Percentiles rank a stretch among this genome's conserved stretches.
Evolutionary conservation across 64 coral and sea anemone genomes (phyloP).

Genomic region (Montipora sp.): DNA sequence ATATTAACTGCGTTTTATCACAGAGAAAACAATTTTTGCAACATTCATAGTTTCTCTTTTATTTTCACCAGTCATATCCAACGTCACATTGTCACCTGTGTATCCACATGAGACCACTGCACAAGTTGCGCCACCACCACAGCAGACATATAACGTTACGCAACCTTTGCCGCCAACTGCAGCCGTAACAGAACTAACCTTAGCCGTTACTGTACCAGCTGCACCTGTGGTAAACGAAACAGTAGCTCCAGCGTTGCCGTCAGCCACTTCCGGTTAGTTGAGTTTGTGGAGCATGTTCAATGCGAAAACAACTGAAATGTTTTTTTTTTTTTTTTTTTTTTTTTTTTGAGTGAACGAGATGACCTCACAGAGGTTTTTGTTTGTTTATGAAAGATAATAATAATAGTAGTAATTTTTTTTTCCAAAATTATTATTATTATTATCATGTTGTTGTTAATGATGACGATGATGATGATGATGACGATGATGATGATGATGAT

Average conservation of each 20-base stretch:
- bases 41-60: neutral
- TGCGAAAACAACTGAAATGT: too few species aligned
- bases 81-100: neutral
- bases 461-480: too few species aligned
- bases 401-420: too few species aligned
- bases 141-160: neutral
- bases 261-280: neutral
- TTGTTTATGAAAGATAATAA: too few species aligned
- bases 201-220: neutral
- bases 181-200: neutral
- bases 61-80: neutral
- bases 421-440: too few species aligned
- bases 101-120: neutral
- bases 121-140: neutral
- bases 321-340: neutral
- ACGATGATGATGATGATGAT: too few species aligned
- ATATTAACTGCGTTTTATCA: neutral
- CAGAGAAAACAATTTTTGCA: too few species aligned
- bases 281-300: neutral
- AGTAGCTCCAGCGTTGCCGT: neutral
- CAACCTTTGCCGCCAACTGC: neutral
- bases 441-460: too few species aligned
- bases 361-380: too few species aligned
- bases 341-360: neutral
- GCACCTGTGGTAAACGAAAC: neutral